These are phyloP conservation scores for Tipula confusa DNA, from an alignment of 2,888 invertebrate species.

Conservation along the genomic window DNA sequence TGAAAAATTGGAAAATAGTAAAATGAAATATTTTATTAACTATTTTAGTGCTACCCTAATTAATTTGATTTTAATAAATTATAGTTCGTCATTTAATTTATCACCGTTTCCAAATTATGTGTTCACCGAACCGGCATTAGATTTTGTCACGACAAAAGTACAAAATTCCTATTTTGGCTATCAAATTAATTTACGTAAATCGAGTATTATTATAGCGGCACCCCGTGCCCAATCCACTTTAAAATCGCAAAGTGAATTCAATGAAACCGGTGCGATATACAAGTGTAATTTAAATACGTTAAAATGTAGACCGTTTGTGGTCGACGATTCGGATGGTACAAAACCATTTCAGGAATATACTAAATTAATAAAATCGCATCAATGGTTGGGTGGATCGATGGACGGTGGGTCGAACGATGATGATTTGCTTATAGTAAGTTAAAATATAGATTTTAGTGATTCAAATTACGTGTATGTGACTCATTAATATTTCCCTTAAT, in stretches of 20 bases:
- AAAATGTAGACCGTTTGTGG: slow-evolving; percentile 46
- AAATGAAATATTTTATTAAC: not conserved
- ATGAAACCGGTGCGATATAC: slow-evolving; percentile 55
- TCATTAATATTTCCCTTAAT: too few relatives aligned
- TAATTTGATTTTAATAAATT: not conserved
- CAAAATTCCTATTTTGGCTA: slow-evolving; percentile 48
- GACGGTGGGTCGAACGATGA: slow-evolving; percentile 43
- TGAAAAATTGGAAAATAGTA: not conserved
- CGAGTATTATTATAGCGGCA: slow-evolving; percentile 53
- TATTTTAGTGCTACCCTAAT: not conserved
- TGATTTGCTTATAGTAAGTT: not conserved
- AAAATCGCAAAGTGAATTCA: slow-evolving; percentile 44
- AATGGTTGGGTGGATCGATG: slow-evolving; percentile 54
- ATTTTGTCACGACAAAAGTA: slow-evolving; percentile 40
- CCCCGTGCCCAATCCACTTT: slow-evolving; percentile 53
- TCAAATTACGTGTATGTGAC: too few relatives aligned
- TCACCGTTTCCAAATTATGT: slow-evolving; percentile 43
- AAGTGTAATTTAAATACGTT: slow-evolving; percentile 46
- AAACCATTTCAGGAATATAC: not conserved
- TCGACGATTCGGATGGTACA: slow-evolving; percentile 44
- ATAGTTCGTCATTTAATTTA: slow-evolving; percentile 41
- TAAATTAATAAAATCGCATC: slow-evolving; percentile 44
- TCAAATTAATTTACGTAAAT: slow-evolving; percentile 39
- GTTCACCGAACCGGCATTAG: slow-evolving; percentile 40
- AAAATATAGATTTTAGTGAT: not conserved